These are phyloP conservation scores for Thera obeliscata DNA, from an alignment of 2,888 invertebrate species.

Conservation along the genomic window DNA sequence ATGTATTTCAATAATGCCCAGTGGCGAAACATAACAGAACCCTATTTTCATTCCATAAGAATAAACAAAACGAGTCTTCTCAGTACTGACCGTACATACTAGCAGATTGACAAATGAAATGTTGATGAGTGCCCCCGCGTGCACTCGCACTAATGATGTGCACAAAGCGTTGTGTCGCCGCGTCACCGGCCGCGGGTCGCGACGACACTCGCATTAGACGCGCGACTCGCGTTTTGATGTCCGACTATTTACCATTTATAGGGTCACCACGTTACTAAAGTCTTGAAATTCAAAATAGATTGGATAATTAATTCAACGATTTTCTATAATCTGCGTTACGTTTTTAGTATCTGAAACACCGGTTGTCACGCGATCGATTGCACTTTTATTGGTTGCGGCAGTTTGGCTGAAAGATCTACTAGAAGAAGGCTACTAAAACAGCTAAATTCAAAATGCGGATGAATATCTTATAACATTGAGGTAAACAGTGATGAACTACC, in stretches of 20 bases:
- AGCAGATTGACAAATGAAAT: slow-evolving; percentile 72
- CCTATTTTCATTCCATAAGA: background rate
- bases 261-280: slow-evolving; percentile 19
- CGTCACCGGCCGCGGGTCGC: slow-evolving; percentile 18
- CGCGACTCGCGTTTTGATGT: slow-evolving; percentile 34
- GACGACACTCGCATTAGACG: slow-evolving; percentile 41
- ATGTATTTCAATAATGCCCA: background rate
- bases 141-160: slow-evolving; percentile 63
- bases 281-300: too few species aligned
- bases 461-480: too few species aligned
- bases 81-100: slow-evolving; percentile 37
- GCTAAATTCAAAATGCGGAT: too few species aligned
- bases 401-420: background rate
- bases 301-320: too few species aligned
- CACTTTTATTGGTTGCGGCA: background rate
- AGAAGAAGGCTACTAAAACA: too few species aligned
- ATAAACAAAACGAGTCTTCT: slow-evolving; percentile 31
- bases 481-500: background rate
- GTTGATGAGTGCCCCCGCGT: slow-evolving; percentile 65
- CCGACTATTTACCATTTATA: slow-evolving; percentile 23
- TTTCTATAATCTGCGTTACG: too few species aligned
- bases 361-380: background rate
- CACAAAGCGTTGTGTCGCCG: slow-evolving; percentile 52
- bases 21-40: background rate
- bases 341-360: background rate